Conservation (phyloP, 2,888 invertebrate species). For the Andricus quercusramuli region DNA sequence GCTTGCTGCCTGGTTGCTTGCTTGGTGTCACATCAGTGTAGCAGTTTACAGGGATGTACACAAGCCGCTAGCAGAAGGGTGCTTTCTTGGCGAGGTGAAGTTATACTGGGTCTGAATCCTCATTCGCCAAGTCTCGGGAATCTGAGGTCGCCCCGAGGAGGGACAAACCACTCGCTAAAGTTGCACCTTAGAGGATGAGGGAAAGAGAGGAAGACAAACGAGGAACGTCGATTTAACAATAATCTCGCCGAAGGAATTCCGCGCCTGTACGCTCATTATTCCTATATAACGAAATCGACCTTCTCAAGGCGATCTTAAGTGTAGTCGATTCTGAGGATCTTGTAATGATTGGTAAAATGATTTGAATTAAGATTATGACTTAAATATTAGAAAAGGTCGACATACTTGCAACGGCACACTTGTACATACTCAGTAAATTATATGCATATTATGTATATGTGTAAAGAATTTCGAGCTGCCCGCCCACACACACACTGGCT, state of each 20-base stretch:
- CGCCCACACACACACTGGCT: too few relatives aligned
- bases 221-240: conserved; percentile 29
- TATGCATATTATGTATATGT: too few relatives aligned
- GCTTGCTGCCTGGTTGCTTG: conserved; percentile 65
- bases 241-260: conserved; percentile 5
- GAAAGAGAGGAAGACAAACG: neutral
- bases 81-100: conserved; percentile 56
- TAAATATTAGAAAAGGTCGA: neutral
- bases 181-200: conserved; percentile 2
- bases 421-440: too few relatives aligned
- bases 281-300: neutral
- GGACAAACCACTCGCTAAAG: conserved; percentile 38
- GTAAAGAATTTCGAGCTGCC: too few relatives aligned
- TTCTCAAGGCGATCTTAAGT: neutral
- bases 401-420: too few relatives aligned
- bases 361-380: neutral
- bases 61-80: conserved; percentile 57
- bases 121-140: conserved; percentile 18
- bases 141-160: conserved; percentile 22
- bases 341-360: neutral
- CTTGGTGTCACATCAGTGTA: conserved; percentile 74
- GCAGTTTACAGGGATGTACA: conserved; percentile 73
- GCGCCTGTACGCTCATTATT: neutral
- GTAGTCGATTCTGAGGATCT: neutral
- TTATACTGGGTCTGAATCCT: conserved; percentile 20